Conservation (phyloP, 2,888 invertebrate species). For the Branchinecta sandiegonensis region DNA sequence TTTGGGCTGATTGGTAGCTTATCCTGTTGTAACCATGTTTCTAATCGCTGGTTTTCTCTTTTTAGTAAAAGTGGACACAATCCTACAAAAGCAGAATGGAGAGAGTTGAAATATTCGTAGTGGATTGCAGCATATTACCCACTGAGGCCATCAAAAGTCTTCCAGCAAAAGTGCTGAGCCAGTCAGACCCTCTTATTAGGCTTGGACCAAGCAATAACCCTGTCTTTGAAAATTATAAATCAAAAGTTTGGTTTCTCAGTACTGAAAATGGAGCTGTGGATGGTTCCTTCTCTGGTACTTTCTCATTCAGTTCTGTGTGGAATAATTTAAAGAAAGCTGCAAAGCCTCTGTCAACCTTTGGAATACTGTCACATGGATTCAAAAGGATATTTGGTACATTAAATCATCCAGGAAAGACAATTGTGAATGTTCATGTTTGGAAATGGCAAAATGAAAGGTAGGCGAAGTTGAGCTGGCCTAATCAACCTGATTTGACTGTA, state of each 20-base stretch:
- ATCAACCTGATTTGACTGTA: too few species aligned
- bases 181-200: not conserved
- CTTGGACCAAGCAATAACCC: not conserved
- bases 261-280: not conserved
- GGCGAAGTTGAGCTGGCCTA: not conserved
- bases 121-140: not conserved
- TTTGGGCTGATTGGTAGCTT: too few species aligned
- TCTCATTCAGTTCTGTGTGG: not conserved
- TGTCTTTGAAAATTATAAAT: not conserved
- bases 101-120: not conserved
- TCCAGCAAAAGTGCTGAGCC: not conserved
- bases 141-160: not conserved
- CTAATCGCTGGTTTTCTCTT: too few species aligned
- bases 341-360: not conserved
- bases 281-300: not conserved
- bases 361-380: not conserved
- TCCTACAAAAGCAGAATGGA: not conserved
- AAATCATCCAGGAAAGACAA: conserved; percentile 10
- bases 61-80: too few species aligned
- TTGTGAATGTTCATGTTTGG: conserved; percentile 14
- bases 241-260: not conserved
- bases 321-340: not conserved
- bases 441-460: conserved; percentile 12
- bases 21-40: too few species aligned
- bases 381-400: not conserved